Percentiles rank a stretch among this genome's conserved stretches.
phyloP scores from a whole-genome alignment of 1,140 invertebrate species.

The Hypothenemus hampei region DNA sequence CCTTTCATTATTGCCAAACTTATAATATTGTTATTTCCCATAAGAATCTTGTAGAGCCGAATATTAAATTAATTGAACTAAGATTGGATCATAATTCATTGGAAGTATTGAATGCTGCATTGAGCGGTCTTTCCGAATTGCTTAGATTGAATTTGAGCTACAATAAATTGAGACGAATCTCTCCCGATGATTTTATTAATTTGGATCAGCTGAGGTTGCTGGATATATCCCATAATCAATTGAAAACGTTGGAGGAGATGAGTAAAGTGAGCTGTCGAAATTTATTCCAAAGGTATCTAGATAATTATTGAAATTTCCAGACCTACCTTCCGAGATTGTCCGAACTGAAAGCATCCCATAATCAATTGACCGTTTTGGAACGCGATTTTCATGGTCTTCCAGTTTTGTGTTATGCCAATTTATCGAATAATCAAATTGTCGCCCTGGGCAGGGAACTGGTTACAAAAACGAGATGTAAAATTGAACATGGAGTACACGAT shows the following conservation, averaged over 20 bases:
- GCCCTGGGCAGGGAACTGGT: constrained; percentile 66
- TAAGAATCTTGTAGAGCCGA: constrained; percentile 70
- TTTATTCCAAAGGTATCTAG: too few relatives aligned
- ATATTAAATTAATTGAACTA: constrained; percentile 63
- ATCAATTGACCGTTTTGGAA: constrained; percentile 64
- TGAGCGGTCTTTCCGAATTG: constrained; percentile 67
- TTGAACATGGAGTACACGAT: constrained; percentile 50
- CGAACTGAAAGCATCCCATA: constrained; percentile 68
- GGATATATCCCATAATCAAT: constrained; percentile 70
- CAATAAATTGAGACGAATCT: constrained; percentile 65
- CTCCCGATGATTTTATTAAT: constrained; percentile 67
- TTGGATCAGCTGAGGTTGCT: constrained; percentile 64
- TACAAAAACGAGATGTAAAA: constrained; percentile 68
- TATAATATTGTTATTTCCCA: constrained; percentile 24
- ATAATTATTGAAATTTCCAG: too few relatives aligned
- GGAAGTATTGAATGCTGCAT: constrained; percentile 61
- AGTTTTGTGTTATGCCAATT: constrained; percentile 68
- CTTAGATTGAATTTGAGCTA: constrained; percentile 66
- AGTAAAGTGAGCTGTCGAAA: constrained; percentile 63
- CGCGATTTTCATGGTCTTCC: constrained; percentile 76
- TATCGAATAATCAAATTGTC: constrained; percentile 69
- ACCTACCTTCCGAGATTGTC: constrained; percentile 69
- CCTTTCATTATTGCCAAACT: not conserved
- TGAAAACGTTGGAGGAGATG: constrained; percentile 70
- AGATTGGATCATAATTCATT: constrained; percentile 68